These are phyloP conservation scores for Yponomeuta evonymella DNA, from an alignment of 2,888 invertebrate genomes.

Conservation along the genomic window DNA sequence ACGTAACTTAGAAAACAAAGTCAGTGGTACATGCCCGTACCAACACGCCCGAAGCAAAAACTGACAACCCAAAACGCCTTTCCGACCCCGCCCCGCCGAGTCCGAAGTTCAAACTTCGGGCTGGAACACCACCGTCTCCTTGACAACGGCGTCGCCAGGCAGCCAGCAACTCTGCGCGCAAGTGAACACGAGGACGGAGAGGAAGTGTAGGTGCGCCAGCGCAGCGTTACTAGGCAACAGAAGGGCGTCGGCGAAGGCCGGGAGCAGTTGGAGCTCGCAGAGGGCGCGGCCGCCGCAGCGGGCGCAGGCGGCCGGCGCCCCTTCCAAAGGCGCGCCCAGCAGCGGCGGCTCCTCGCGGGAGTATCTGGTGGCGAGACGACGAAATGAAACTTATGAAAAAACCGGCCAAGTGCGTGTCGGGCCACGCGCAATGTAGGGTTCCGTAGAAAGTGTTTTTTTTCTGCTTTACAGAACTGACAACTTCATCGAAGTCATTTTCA, in stretches of 20 bases:
- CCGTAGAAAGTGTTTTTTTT: not conserved
- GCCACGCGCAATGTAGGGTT: too few species aligned
- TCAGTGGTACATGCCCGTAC: too few species aligned
- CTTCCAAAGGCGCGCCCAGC: slow-evolving; percentile 76
- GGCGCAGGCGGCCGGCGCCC: slow-evolving; percentile 70
- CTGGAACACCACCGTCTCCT: slow-evolving; percentile 86
- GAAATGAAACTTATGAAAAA: too few species aligned
- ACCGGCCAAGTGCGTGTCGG: too few species aligned
- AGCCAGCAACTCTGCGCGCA: slow-evolving; percentile 92
- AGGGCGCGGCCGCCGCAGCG: slow-evolving; percentile 83
- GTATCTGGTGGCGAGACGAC: slow-evolving; percentile 75
- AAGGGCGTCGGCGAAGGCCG: slow-evolving; percentile 85
- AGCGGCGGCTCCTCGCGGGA: slow-evolving; percentile 82
- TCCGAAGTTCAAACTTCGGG: slow-evolving; percentile 70
- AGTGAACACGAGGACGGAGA: slow-evolving; percentile 90
- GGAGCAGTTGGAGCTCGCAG: slow-evolving; percentile 90
- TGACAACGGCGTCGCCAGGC: slow-evolving; percentile 78
- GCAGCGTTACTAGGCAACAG: slow-evolving; percentile 71
- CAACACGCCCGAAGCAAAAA: slow-evolving; percentile 64
- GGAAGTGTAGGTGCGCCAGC: slow-evolving; percentile 83
- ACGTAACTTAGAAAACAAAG: too few species aligned
- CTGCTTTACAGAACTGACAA: too few species aligned
- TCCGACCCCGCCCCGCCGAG: too few species aligned
- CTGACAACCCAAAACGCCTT: too few species aligned
- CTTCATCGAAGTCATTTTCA: too few species aligned